Percentiles rank a stretch among this genome's conserved stretches.
Conservation (phyloP, 1,140 invertebrate genomes). For the Acyrthosiphon pisum region DNA sequence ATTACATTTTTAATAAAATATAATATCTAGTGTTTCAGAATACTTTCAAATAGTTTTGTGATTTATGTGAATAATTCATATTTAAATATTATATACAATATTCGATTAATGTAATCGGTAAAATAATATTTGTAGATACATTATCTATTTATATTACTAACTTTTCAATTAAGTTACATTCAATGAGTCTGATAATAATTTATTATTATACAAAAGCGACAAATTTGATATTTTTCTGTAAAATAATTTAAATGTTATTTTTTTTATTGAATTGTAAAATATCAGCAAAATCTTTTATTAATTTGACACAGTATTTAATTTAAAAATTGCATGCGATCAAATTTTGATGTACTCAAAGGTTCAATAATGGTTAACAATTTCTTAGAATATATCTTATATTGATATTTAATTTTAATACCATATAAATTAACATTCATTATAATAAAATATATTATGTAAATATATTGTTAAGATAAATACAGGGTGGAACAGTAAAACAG, state of each 20-base stretch:
- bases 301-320: background rate
- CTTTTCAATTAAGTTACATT: background rate
- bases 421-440: background rate
- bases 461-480: no score
- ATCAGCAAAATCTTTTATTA: background rate
- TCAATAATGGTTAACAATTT: no score
- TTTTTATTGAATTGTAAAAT: background rate
- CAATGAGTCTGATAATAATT: background rate
- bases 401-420: no score
- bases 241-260: background rate
- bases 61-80: background rate
- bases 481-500: no score
- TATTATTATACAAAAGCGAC: background rate
- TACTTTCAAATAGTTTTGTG: background rate
- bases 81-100: background rate
- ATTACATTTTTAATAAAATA: no score
- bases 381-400: no score
- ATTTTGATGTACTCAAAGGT: no score
- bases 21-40: background rate
- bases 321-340: no score
- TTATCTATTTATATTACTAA: background rate
- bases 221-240: background rate
- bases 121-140: background rate
- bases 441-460: background rate
- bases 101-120: background rate